Percentiles rank a stretch among this genome's conserved stretches.
These are phyloP conservation scores for Leucoraja erinaceus DNA, from an alignment of 2,113 vertebrate species.

Conservation along the genomic window DNA sequence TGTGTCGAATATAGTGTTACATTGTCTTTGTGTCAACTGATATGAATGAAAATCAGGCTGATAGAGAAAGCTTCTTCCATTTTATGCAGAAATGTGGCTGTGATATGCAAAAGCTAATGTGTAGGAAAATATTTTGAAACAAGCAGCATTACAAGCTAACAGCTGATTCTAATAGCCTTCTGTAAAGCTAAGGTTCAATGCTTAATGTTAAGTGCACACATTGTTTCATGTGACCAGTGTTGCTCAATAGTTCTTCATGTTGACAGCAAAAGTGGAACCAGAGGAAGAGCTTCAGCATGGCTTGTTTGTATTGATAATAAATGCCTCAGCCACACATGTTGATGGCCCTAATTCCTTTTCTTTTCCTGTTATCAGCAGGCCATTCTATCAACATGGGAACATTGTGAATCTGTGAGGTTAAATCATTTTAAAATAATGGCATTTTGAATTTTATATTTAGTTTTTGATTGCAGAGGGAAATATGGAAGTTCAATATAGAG, in stretches of 20 bases:
- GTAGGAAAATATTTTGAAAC: neutral
- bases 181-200: slow-evolving; percentile 18
- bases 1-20: too few relatives aligned
- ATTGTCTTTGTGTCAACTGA: neutral
- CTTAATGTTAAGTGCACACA: slow-evolving; percentile 11
- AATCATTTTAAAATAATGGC: neutral
- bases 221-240: neutral
- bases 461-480: neutral
- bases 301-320: slow-evolving; percentile 22
- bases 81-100: neutral
- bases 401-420: neutral
- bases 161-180: neutral
- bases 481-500: neutral
- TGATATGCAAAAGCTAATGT: neutral
- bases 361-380: neutral
- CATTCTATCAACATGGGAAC: neutral
- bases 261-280: slow-evolving; percentile 36
- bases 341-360: neutral
- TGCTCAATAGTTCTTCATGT: slow-evolving; percentile 35
- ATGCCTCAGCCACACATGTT: neutral
- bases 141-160: neutral
- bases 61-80: neutral
- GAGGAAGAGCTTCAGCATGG: neutral
- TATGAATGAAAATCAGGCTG: neutral
- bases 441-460: neutral